A percentile compares a stretch with the other conserved stretches of the same genome.
phyloP scores from a whole-genome alignment of 92 coral and sea anemone species.

The Porites lobata region DNA sequence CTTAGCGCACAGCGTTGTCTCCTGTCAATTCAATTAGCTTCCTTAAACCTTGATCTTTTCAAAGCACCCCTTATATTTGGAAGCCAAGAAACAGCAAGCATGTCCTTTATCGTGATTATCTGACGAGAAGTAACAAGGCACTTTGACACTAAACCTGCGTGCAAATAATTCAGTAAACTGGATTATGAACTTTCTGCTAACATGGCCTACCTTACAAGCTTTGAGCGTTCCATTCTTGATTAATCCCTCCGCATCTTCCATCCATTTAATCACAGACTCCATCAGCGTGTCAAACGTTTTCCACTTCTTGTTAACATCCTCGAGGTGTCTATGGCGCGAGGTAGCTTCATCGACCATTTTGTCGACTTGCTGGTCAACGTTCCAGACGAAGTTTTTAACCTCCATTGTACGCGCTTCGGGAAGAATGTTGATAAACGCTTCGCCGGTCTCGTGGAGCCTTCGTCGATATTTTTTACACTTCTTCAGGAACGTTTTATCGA shows the following conservation, averaged over 20 bases:
- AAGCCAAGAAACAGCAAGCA: too few species aligned
- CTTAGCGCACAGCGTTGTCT: too few species aligned
- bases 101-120: too few species aligned
- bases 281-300: slow-evolving; percentile 75
- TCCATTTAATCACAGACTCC: slow-evolving; percentile 74
- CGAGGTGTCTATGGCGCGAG: slow-evolving; percentile 72
- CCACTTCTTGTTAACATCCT: slow-evolving; percentile 88
- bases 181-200: too few species aligned
- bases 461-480: slow-evolving; percentile 82
- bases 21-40: too few species aligned
- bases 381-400: slow-evolving; percentile 65
- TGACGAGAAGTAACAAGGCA: too few species aligned
- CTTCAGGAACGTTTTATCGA: slow-evolving; percentile 82
- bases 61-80: too few species aligned
- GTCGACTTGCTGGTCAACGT: slow-evolving; percentile 74
- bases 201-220: slow-evolving; percentile 83
- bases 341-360: slow-evolving; percentile 69
- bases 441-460: slow-evolving; percentile 71
- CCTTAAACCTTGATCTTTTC: too few species aligned
- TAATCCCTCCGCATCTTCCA: slow-evolving; percentile 91
- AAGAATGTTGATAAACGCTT: slow-evolving; percentile 59
- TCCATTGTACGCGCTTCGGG: slow-evolving; percentile 51
- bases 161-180: background rate
- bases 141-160: too few species aligned
- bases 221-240: slow-evolving; percentile 80